phyloP scores from a whole-genome alignment of 2,797 vertebrate species.

The Tarsius wallacei region DNA sequence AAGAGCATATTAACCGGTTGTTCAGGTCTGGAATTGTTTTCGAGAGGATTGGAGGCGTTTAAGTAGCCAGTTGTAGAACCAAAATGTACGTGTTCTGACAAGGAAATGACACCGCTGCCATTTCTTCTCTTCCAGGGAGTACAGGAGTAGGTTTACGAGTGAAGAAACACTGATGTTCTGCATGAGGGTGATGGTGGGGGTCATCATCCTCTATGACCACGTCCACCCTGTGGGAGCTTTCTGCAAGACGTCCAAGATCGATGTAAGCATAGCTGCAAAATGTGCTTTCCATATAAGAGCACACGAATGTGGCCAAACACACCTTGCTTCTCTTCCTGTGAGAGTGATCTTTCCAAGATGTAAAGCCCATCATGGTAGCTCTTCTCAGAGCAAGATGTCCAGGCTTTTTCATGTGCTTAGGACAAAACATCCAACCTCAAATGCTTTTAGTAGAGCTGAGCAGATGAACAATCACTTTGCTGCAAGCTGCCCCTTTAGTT shows the following conservation, averaged over 20 bases:
- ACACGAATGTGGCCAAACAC: rapidly evolving
- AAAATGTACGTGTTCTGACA: rapidly evolving
- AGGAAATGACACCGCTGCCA: rapidly evolving
- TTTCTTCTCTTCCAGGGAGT: slow-evolving; percentile 93
- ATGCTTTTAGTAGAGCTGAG: not conserved
- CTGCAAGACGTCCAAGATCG: slow-evolving; percentile 99
- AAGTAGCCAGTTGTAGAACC: not conserved
- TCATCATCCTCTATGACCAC: slow-evolving; percentile 99
- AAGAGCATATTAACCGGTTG: slow-evolving; percentile 3
- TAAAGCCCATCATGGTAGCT: rapidly evolving
- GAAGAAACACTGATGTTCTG: slow-evolving; percentile 98
- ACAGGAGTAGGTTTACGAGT: slow-evolving; percentile 97
- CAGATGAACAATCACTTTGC: not conserved
- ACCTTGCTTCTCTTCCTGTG: not conserved
- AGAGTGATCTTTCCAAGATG: not conserved
- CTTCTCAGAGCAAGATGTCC: not conserved
- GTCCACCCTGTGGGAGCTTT: slow-evolving; percentile 99
- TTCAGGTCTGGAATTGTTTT: slow-evolving; percentile 52
- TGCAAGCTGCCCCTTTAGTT: not conserved
- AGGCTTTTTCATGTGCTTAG: not conserved
- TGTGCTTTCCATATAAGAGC: not conserved
- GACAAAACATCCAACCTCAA: not conserved
- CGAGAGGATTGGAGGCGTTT: not conserved
- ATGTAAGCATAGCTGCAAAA: slow-evolving; percentile 92
- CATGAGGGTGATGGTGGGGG: slow-evolving; percentile 99